Evolutionary conservation across 2,113 vertebrate genomes (phyloP), one percentile per base, ranked within the genome.

Genomic region (Prolemur simus): DNA sequence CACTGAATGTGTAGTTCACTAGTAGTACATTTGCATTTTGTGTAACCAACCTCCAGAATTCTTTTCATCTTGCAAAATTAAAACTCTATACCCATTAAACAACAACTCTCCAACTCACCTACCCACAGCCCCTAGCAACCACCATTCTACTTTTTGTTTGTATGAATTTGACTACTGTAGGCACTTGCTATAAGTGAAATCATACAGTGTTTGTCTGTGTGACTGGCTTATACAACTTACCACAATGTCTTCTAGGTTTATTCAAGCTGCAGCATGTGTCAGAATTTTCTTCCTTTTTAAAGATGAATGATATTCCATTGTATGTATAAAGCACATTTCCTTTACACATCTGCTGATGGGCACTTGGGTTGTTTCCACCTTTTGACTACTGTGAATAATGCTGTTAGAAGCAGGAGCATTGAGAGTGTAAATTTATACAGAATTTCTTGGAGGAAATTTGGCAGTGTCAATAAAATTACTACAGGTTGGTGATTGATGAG

Each of bases 371-470:
- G 32, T 17, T 81, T 85, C 34, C 13, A 73, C 64, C 42, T 54
- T 74, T 95, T 74, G 42, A n/a, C 49, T 71, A 6, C 52, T 73
- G 42, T 58, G 69, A 91, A 52, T 80, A 84, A 27, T 63, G 9
- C 56, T 74, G 63, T 39, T 47, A 8, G 20, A 54, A n/a, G 39
- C 12, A 25, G 74, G 20, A 81, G 7, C 11, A 14, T 23, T 37
- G 60, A 47, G 6, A 88, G 29, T 56, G 8, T 54, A 68, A 71
- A 93, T 39, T 80, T 78, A 69, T 54, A 93, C 23, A 87, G 52
- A 73, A 87, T 87, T 60, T 85, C 54, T 83, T 64, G 27, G 73
- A 76, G 80, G 42, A 82, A 95, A 94, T 73, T 60, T 73, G 42
- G 58, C 17, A 54, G 27, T 76, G 66, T 88, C 45, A 80, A 85